Evolutionary conservation across 2,797 vertebrate genomes (phyloP).

Genomic region (Pelobates cultripes): DNA sequence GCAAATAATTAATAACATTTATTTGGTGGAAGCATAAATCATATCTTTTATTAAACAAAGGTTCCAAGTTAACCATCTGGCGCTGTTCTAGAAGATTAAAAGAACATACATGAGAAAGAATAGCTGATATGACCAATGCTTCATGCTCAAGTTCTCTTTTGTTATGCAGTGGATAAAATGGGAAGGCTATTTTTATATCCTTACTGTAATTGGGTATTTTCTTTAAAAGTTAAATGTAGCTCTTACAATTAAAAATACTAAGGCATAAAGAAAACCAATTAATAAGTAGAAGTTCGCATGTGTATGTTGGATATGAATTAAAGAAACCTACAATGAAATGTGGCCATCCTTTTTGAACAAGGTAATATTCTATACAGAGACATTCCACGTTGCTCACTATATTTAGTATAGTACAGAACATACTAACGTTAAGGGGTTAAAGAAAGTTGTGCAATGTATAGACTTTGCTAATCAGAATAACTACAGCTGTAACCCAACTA

Average conservation of each 20-base stretch:
- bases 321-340: background rate
- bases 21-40: constrained; percentile 14
- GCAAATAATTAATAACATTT: background rate
- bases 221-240: background rate
- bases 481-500: too few species aligned
- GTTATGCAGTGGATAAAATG: constrained; percentile 21
- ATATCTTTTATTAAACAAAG: constrained; percentile 19
- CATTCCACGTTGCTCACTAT: too few species aligned
- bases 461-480: too few species aligned
- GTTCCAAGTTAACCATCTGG: constrained; percentile 14
- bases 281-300: too few species aligned
- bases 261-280: too few species aligned
- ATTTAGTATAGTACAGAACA: too few species aligned
- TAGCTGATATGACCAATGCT: background rate
- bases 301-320: too few species aligned
- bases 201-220: constrained; percentile 2
- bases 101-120: constrained; percentile 16
- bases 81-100: constrained; percentile 10
- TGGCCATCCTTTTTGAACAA: background rate
- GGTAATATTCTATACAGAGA: background rate
- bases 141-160: constrained; percentile 14
- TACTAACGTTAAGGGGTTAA: too few species aligned
- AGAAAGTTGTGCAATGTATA: too few species aligned
- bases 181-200: constrained; percentile 6
- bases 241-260: constrained; percentile 3